A percentile compares a stretch with the other conserved stretches of the same genome.
Conservation (phyloP, 2,797 vertebrate species). For the Xenops minutus region DNA sequence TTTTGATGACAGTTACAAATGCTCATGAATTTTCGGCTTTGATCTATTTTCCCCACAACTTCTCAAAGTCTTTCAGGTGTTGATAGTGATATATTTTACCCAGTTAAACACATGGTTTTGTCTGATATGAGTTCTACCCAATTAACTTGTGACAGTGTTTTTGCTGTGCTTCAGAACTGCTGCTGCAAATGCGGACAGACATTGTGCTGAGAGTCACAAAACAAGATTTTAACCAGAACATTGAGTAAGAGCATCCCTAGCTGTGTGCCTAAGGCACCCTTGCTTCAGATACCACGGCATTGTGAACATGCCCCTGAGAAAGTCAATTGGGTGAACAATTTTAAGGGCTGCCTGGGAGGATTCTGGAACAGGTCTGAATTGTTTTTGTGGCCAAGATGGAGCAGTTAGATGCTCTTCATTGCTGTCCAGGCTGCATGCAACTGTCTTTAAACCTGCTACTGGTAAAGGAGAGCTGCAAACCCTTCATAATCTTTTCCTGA, state of each 20-base stretch:
- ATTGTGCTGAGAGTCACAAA: background rate
- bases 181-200: background rate
- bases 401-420: background rate
- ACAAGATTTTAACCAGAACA: background rate
- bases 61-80: background rate
- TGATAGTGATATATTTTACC: background rate
- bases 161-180: background rate
- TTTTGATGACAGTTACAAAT: constrained; percentile 15
- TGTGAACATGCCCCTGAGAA: background rate
- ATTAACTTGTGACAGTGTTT: background rate
- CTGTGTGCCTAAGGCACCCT: background rate
- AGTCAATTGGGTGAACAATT: background rate
- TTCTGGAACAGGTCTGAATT: background rate
- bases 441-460: background rate
- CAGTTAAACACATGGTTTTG: background rate
- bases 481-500: background rate
- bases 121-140: background rate
- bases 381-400: background rate
- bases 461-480: background rate
- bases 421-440: fast-evolving
- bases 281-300: background rate
- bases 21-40: background rate
- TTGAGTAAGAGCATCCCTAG: background rate
- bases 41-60: background rate
- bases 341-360: background rate